Base-by-base conservation (phyloP, 2,888 invertebrate species). In the Drosophila emarginata region DNA sequence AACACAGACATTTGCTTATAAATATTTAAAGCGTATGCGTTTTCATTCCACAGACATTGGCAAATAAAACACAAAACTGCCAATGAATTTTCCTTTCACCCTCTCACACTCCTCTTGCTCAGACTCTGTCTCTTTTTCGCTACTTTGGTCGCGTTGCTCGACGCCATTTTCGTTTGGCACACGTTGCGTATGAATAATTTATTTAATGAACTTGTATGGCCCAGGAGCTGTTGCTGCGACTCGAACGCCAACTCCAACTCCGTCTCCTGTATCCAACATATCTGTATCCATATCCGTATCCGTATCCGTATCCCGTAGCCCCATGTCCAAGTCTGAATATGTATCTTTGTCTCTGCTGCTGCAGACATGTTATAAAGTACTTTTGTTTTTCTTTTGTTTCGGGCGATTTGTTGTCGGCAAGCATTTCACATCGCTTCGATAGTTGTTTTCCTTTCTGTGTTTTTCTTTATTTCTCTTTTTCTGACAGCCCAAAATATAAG, bases 21-120 rank as follows among this genome's bases (percentile, higher is more conserved):
- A 89, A 89, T 89, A 89, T 89, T 89, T 89, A 89, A 89, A 80
- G 82, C 78, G 84, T 87, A 89, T 89, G 89, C 90, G 89, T 89
- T 89, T 87, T 80, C 89, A 89, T 89, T 89, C 83, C 76, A 79
- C 79, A 76, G 75, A 77, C 80, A 77, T 75, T 63, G 74, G 82
- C 75, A 80, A 80, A 77, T 74, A 75, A 83, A 78, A 78, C 74
- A 57, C 57, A 57, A 78, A 77, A 73, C 76, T 79, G 79, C 72
- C 79, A 80, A 77, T 79, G 82, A 80, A 78, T 71, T 64, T 72
- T 54, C 67, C 69, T 59, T 70, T 21, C 45, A 45, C 45, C 45
- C 18, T 45, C 40, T 45, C 15, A 1, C 18, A 18, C 15, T 45
- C 18, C 11, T 45, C 18, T 18, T 18, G 9, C 40, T 9, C 40